Evolutionary conservation across 2,113 vertebrate species (phyloP).

Genomic region (Pseudois nayaur): DNA sequence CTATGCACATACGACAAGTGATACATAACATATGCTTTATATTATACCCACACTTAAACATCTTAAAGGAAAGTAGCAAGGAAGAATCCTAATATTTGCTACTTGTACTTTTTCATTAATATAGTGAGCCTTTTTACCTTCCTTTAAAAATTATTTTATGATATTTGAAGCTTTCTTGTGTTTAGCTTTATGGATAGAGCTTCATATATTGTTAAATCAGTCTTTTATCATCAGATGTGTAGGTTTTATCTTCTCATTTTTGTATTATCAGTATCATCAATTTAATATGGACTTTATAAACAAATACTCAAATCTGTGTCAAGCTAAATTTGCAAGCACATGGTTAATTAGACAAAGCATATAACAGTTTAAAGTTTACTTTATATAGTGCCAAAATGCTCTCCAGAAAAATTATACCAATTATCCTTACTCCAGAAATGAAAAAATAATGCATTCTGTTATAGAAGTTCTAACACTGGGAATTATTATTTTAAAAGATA

Average conservation of each 20-base stretch:
- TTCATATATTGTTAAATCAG: not conserved
- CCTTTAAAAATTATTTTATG: slow-evolving; percentile 3
- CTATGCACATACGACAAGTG: not conserved
- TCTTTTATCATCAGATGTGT: not conserved
- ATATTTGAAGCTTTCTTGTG: not conserved
- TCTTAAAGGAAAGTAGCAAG: not conserved
- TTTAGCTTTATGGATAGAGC: not conserved
- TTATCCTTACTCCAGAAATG: not conserved
- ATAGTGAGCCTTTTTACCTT: not conserved
- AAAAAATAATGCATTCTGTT: not conserved
- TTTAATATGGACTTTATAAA: not conserved
- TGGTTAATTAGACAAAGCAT: not conserved
- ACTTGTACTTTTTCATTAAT: not conserved
- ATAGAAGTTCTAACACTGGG: not conserved
- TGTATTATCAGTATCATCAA: not conserved
- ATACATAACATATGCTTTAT: not conserved
- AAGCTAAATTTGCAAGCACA: not conserved
- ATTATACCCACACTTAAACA: not conserved
- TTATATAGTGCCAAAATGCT: not conserved
- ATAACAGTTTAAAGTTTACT: not conserved
- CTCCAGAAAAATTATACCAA: not conserved
- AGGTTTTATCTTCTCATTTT: not conserved
- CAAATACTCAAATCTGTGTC: not conserved
- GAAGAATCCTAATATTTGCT: not conserved
- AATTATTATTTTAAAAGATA: slow-evolving; percentile 39